Evolutionary conservation across 1,140 invertebrate genomes (phyloP).

Genomic region (Physella acuta): DNA sequence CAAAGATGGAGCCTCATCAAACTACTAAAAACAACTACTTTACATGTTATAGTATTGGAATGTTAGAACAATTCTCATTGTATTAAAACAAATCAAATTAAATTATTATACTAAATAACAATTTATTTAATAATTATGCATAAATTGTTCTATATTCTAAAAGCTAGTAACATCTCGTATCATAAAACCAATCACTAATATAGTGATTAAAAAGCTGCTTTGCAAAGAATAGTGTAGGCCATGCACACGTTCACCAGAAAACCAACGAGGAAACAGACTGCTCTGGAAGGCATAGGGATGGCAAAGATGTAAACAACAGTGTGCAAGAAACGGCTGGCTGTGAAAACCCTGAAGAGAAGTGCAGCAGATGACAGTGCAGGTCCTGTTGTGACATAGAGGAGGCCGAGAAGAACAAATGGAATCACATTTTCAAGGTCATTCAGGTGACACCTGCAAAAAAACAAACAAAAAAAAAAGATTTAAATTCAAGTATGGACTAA

Average conservation of each 20-base stretch:
- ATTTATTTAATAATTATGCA: too few relatives aligned
- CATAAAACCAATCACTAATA: too few relatives aligned
- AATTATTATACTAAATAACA: too few relatives aligned
- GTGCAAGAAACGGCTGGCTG: constrained; percentile 65
- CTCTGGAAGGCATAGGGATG: constrained; percentile 67
- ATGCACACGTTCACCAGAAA: constrained; percentile 63
- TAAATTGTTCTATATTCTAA: too few relatives aligned
- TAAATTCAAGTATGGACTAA: too few relatives aligned
- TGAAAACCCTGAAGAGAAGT: constrained; percentile 67
- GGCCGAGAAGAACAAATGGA: constrained; percentile 67
- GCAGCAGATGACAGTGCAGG: constrained; percentile 64
- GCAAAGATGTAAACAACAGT: constrained; percentile 65
- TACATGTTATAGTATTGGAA: too few relatives aligned
- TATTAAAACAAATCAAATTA: too few relatives aligned
- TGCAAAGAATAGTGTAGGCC: constrained; percentile 38
- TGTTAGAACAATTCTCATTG: too few relatives aligned
- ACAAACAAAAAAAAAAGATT: too few relatives aligned
- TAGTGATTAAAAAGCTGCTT: background rate
- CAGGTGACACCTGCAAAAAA: constrained; percentile 65
- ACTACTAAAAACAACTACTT: too few relatives aligned
- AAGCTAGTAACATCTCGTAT: too few relatives aligned
- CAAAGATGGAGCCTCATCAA: too few relatives aligned
- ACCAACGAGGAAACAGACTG: constrained; percentile 63
- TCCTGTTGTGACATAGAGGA: constrained; percentile 66
- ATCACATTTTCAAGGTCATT: constrained; percentile 74